A percentile compares a stretch with the other conserved stretches of the same genome.
phyloP scores from a whole-genome alignment of 2,113 vertebrate species.

The Phycodurus eques region DNA sequence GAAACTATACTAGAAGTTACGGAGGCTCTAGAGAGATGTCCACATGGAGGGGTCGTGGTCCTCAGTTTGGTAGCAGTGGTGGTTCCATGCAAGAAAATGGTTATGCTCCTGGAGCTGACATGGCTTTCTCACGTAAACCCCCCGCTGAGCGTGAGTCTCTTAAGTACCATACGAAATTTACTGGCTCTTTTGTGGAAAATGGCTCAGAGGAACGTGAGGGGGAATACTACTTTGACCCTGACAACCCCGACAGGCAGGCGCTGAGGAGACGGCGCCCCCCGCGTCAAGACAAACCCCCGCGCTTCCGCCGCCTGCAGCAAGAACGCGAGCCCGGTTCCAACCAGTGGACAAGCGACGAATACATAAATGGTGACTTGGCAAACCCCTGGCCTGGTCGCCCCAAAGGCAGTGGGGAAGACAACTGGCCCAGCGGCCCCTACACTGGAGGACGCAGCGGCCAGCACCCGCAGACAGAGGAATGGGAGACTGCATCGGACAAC shows the following conservation, averaged over 20 bases:
- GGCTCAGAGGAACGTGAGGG: constrained; percentile 84
- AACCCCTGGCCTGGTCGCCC: constrained; percentile 81
- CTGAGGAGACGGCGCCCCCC: constrained; percentile 87
- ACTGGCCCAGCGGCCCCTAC: constrained; percentile 63
- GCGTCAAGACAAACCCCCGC: constrained; percentile 92
- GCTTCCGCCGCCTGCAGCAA: constrained; percentile 89
- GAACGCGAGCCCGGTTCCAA: constrained; percentile 79
- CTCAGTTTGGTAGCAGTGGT: constrained; percentile 55
- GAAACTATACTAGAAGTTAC: constrained; percentile 79
- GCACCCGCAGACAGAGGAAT: constrained; percentile 87
- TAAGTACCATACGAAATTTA: constrained; percentile 80
- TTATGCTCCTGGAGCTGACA: constrained; percentile 70
- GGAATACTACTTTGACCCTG: constrained; percentile 80
- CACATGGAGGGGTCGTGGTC: constrained; percentile 82
- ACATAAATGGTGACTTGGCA: constrained; percentile 75
- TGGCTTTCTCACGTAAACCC: constrained; percentile 71
- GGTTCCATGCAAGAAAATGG: constrained; percentile 81
- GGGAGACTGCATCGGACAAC: constrained; percentile 95
- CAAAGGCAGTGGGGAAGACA: constrained; percentile 77
- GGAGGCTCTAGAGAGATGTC: constrained; percentile 76
- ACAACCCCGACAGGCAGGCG: constrained; percentile 85
- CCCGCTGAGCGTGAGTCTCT: constrained; percentile 76
- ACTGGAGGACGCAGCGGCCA: constrained; percentile 69
- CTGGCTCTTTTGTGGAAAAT: constrained; percentile 76
- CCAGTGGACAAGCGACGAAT: constrained; percentile 86